These are phyloP conservation scores for Tragelaphus scriptus DNA, from an alignment of 2,113 vertebrate genomes.

Conservation along the genomic window DNA sequence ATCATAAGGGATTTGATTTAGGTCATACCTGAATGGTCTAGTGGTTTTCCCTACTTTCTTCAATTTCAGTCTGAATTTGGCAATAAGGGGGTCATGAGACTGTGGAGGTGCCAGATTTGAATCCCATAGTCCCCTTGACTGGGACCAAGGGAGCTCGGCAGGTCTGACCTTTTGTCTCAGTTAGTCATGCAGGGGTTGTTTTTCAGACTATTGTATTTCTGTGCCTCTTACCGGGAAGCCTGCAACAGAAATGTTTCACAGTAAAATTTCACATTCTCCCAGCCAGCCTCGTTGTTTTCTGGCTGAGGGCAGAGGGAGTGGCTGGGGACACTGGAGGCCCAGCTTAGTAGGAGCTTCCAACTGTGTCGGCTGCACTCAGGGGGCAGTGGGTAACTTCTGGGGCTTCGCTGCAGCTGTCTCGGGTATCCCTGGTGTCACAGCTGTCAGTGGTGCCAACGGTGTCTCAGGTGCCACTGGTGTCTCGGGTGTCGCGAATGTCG, in stretches of 20 bases:
- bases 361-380: slow-evolving; percentile 77
- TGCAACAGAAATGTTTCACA: slow-evolving; percentile 85
- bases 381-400: slow-evolving; percentile 84
- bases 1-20: too few relatives aligned
- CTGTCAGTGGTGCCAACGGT: too few relatives aligned
- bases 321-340: slow-evolving; percentile 81
- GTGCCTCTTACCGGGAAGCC: slow-evolving; percentile 82
- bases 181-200: not conserved
- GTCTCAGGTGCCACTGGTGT: too few relatives aligned
- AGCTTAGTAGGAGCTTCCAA: slow-evolving; percentile 84
- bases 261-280: slow-evolving; percentile 85
- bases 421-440: too few relatives aligned
- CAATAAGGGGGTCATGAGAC: too few relatives aligned
- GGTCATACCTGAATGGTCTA: too few relatives aligned
- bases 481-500: too few relatives aligned
- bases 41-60: too few relatives aligned
- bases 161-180: slow-evolving; percentile 82
- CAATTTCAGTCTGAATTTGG: too few relatives aligned
- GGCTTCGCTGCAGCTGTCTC: slow-evolving; percentile 77
- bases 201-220: slow-evolving; percentile 78
- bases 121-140: too few relatives aligned
- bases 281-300: slow-evolving; percentile 77
- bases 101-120: too few relatives aligned
- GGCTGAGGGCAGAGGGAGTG: slow-evolving; percentile 84
- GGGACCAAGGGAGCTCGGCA: not conserved